Percentiles rank a stretch among this genome's conserved stretches.
Evolutionary conservation across 2,888 invertebrate genomes (phyloP).

Genomic region (Eupithecia inturbata): DNA sequence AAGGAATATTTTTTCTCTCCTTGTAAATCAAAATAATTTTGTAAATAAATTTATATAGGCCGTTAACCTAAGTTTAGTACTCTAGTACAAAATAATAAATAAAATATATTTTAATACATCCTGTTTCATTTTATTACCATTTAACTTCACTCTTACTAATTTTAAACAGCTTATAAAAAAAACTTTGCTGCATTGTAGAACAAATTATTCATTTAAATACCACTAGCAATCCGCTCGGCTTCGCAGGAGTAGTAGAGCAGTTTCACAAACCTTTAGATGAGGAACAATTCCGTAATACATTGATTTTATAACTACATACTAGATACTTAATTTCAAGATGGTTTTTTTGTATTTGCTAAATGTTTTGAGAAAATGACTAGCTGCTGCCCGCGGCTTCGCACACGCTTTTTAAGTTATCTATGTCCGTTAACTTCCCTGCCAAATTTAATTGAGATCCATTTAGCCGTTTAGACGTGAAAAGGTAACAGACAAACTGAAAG

Average conservation of each 20-base stretch:
- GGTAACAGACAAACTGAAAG: no score
- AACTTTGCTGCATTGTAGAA: neutral
- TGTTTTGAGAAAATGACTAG: no score
- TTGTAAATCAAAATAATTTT: slow-evolving; percentile 27
- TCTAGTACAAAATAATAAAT: slow-evolving; percentile 56
- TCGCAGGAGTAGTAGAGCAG: neutral
- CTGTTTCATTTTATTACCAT: slow-evolving; percentile 1
- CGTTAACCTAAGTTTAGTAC: slow-evolving; percentile 26
- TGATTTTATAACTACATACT: no score
- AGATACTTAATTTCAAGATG: no score
- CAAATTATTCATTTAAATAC: neutral
- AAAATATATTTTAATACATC: slow-evolving; percentile 63
- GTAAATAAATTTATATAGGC: slow-evolving; percentile 33
- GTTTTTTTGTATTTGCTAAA: no score
- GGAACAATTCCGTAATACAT: no score
- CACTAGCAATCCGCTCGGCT: neutral
- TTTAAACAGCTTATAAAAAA: no score
- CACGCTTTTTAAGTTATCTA: no score
- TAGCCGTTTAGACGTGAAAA: no score
- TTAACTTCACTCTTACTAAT: neutral
- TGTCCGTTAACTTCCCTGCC: no score
- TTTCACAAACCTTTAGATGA: neutral
- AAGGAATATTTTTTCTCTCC: neutral
- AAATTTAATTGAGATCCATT: no score
- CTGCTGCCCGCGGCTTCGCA: no score